A percentile compares a stretch with the other conserved stretches of the same genome.
Conservation (phyloP, 1,140 invertebrate genomes). For the Trialeurodes vaporariorum region DNA sequence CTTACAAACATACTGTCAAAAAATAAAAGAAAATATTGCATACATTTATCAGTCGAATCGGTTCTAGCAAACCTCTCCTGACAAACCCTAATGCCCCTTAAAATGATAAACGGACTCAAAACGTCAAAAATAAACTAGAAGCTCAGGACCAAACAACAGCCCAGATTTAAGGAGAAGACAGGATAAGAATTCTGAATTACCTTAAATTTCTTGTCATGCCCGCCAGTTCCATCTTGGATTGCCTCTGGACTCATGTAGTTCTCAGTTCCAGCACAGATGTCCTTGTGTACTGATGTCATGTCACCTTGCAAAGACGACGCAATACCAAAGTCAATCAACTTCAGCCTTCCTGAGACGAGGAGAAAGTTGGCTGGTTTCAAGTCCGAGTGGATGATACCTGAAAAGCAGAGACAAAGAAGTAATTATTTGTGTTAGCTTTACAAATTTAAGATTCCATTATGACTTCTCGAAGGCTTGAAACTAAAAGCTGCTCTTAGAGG, state of each 20-base stretch:
- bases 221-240: constrained; percentile 41
- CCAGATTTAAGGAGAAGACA: neutral
- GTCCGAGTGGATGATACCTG: constrained; percentile 90
- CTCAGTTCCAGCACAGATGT: constrained; percentile 70
- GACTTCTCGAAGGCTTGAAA: neutral
- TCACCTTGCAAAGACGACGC: constrained; percentile 80
- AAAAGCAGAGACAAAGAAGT: constrained; percentile 24
- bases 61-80: too few species aligned
- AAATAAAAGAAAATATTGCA: too few species aligned
- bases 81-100: too few species aligned
- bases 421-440: constrained; percentile 7
- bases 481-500: neutral
- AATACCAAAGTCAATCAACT: constrained; percentile 97
- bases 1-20: too few species aligned
- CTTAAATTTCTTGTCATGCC: constrained; percentile 15
- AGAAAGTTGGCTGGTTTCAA: constrained; percentile 96
- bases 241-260: constrained; percentile 97
- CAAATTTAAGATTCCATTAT: constrained; percentile 2
- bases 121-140: too few species aligned
- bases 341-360: constrained; percentile 70
- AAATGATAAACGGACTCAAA: too few species aligned
- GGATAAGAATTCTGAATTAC: constrained; percentile 9
- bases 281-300: constrained; percentile 78
- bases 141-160: too few species aligned
- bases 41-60: too few species aligned